Evolutionary conservation across 2,113 vertebrate genomes (phyloP).

Genomic region (Sisor rabdophorus): DNA sequence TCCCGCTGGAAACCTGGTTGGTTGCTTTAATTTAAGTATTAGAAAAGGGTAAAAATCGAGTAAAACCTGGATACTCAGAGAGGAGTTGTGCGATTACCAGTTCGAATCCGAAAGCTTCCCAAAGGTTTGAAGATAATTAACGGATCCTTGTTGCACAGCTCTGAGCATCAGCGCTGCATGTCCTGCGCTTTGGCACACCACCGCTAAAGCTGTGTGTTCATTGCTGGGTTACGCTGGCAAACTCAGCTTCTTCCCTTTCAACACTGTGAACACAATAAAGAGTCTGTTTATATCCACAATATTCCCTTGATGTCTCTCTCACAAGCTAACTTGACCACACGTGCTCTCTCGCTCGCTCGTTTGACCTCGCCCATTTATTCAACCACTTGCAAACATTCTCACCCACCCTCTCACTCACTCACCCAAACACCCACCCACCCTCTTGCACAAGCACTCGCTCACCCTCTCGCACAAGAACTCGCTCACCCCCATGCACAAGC

Average conservation of each 20-base stretch:
- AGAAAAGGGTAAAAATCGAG: conserved; percentile 89
- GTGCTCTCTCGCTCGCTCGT: no score
- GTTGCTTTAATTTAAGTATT: conserved; percentile 80
- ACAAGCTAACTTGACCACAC: no score
- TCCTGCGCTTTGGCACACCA: conserved; percentile 71
- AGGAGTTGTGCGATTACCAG: conserved; percentile 51
- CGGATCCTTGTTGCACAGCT: conserved; percentile 77
- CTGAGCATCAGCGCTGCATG: conserved; percentile 79
- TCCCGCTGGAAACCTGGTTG: conserved; percentile 84
- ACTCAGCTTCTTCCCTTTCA: conserved; percentile 99
- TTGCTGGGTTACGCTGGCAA: conserved; percentile 90
- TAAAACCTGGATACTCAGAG: conserved; percentile 77
- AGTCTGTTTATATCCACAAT: neutral
- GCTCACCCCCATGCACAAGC: no score
- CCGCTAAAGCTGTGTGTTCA: conserved; percentile 77
- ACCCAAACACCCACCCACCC: no score
- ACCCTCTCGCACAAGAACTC: no score
- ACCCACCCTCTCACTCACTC: no score
- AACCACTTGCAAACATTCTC: no score
- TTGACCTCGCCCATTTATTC: no score
- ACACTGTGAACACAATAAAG: conserved; percentile 70
- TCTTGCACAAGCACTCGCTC: no score
- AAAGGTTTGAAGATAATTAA: conserved; percentile 60
- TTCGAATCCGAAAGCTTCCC: conserved; percentile 68
- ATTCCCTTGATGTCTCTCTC: neutral